A percentile compares a stretch with the other conserved stretches of the same genome.
Evolutionary conservation across 2,113 vertebrate genomes (phyloP).

Genomic region (Mixornis gularis): DNA sequence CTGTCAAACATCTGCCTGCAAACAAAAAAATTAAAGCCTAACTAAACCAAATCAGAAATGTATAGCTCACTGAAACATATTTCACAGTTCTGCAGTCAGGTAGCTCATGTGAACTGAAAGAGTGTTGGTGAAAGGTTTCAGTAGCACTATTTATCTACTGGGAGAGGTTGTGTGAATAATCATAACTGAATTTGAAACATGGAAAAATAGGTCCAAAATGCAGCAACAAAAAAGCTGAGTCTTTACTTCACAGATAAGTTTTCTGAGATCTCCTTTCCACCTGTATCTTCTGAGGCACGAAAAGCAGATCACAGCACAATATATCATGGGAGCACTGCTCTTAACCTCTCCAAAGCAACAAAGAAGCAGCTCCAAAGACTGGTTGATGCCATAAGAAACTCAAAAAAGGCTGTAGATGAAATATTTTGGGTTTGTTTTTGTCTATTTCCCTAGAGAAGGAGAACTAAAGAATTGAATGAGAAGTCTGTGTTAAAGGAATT

Average conservation of each 20-base stretch:
- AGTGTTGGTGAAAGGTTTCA: not conserved
- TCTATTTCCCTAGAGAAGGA: not conserved
- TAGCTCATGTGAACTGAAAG: not conserved
- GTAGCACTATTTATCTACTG: not conserved
- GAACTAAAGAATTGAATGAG: not conserved
- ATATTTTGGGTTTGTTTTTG: not conserved
- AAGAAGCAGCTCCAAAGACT: not conserved
- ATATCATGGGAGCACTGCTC: not conserved
- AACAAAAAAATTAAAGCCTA: not conserved
- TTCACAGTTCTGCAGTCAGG: not conserved
- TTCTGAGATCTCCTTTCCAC: not conserved
- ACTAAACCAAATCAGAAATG: not conserved
- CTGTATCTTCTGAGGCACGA: not conserved
- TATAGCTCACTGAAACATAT: rapidly evolving
- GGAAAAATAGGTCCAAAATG: not conserved
- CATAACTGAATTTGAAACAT: not conserved
- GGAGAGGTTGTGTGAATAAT: not conserved
- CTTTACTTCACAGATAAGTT: not conserved
- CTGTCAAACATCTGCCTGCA: not conserved
- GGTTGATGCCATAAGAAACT: not conserved
- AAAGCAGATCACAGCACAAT: not conserved
- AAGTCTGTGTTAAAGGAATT: not conserved
- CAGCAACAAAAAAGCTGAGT: not conserved
- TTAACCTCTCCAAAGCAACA: not conserved
- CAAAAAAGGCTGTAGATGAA: rapidly evolving